Evolutionary conservation across 1,140 invertebrate species (phyloP).

Genomic region (Oryzaephilus surinamensis): DNA sequence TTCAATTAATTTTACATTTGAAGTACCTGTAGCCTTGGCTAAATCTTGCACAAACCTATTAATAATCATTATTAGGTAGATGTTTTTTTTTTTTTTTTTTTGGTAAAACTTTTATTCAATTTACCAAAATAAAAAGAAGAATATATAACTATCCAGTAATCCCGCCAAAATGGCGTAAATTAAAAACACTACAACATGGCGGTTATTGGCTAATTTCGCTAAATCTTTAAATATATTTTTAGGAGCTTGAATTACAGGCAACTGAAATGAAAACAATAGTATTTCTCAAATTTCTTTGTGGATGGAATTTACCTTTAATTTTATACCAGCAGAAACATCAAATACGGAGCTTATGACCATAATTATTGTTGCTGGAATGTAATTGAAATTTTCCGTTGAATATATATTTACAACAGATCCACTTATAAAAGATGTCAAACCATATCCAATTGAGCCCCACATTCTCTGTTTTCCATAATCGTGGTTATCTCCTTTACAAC

Average conservation of each 20-base stretch:
- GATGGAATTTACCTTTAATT: constrained; percentile 41
- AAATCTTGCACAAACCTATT: too few species aligned
- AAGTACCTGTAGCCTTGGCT: constrained; percentile 42
- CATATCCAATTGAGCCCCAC: constrained; percentile 72
- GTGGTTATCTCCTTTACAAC: constrained; percentile 43
- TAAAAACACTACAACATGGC: constrained; percentile 53
- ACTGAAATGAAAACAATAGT: constrained; percentile 38
- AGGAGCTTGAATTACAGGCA: constrained; percentile 54
- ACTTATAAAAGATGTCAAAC: constrained; percentile 51
- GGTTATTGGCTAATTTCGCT: constrained; percentile 45
- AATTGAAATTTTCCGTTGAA: constrained; percentile 47
- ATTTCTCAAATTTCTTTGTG: neutral
- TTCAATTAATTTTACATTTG: constrained; percentile 63
- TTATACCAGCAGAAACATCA: constrained; percentile 53
- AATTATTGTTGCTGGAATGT: constrained; percentile 57
- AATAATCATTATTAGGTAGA: too few species aligned
- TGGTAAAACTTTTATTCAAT: too few species aligned
- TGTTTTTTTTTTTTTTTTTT: too few species aligned
- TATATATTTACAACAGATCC: constrained; percentile 53
- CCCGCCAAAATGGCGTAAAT: constrained; percentile 58
- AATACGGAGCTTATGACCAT: constrained; percentile 48
- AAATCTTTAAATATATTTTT: constrained; percentile 53
- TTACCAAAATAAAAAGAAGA: constrained; percentile 72
- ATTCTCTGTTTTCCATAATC: constrained; percentile 66
- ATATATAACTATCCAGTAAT: constrained; percentile 63